Base-by-base conservation (phyloP, 2,888 invertebrate genomes). In the Lycia hirtaria region DNA sequence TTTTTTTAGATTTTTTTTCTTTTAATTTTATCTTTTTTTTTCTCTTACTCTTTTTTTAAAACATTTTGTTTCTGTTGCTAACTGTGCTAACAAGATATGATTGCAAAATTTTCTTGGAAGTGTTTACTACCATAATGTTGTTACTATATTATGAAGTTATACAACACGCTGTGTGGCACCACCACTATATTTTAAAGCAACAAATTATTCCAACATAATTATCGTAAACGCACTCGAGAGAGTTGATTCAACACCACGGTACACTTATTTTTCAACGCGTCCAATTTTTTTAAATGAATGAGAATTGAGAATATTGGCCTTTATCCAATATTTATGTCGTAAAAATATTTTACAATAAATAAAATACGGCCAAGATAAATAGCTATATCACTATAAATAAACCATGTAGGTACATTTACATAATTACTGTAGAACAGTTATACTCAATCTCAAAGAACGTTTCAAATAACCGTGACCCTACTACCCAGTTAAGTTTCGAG, bases 211-310 rank as follows among this genome's bases (percentile, higher is more conserved):
- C 26, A 26, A 14, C 24, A 24, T 40, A 22, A 22, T n/a, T n/a
- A 38, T 38, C 4, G 22, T 22, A 26, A 14, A 38, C 6, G 28
- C 15, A 38, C 26, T 7, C 19, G 17, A 48, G 15, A 47, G 26
- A 45, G 49, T 28, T 12, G 38, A 37, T 49, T 15, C 20, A 26
- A 35, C 15, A 35, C 15, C 5, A 3, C 15, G 22, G 22, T 6
- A 10, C 19, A 47, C 47, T 35, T 44, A 48, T 52, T 44, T 51
- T 37, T 40, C 14, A 47, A 53, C 40, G 33, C 50, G 19, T 43
- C 17, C 3, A 9, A 50, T 54, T 54, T 47, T 58, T 26, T 35
- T 15, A 38, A 54, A 54, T 56, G 56, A 47, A 53, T 50, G 50
- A 54, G 47, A 51, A 38, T 12, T 50, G 50, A 54, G 47, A 51